These are phyloP conservation scores for Limnothrissa miodon DNA, from an alignment of 2,113 vertebrate genomes.

Conservation along the genomic window DNA sequence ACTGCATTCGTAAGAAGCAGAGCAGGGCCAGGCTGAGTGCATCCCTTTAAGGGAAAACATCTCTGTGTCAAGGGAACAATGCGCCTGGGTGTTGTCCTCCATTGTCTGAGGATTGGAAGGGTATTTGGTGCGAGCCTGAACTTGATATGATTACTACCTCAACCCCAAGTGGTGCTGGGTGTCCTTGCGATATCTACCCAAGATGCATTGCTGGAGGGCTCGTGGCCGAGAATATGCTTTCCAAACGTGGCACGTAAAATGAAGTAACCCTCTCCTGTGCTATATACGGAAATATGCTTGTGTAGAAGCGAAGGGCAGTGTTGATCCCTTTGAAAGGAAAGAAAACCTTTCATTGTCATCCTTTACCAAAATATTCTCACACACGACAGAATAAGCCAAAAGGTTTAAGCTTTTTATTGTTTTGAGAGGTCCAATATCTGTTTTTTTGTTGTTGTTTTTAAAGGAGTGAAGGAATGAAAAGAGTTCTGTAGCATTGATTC, in stretches of 20 bases:
- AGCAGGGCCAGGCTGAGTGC: neutral
- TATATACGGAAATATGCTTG: neutral
- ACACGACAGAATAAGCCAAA: no score
- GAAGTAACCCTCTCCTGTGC: neutral
- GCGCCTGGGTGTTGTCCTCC: slow-evolving; percentile 28
- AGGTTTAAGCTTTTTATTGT: neutral
- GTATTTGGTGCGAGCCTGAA: neutral
- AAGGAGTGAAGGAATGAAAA: neutral
- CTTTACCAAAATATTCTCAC: neutral
- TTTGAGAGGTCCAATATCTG: no score
- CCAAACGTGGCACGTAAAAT: neutral
- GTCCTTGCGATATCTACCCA: neutral
- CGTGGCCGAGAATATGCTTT: neutral
- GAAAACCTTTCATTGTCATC: neutral
- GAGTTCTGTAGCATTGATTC: neutral
- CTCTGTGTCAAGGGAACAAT: slow-evolving; percentile 29
- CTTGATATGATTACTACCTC: slow-evolving; percentile 20
- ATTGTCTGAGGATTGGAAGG: slow-evolving; percentile 23
- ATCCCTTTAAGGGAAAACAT: slow-evolving; percentile 17
- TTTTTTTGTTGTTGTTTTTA: no score
- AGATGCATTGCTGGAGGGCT: neutral
- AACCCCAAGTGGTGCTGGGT: neutral
- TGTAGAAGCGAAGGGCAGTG: neutral
- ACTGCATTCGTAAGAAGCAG: no score
- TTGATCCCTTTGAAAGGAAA: neutral